Percentiles rank a stretch among this genome's conserved stretches.
These are phyloP conservation scores for Actinostola sp. DNA, from an alignment of 92 coral and sea anemone genomes.

Conservation along the genomic window DNA sequence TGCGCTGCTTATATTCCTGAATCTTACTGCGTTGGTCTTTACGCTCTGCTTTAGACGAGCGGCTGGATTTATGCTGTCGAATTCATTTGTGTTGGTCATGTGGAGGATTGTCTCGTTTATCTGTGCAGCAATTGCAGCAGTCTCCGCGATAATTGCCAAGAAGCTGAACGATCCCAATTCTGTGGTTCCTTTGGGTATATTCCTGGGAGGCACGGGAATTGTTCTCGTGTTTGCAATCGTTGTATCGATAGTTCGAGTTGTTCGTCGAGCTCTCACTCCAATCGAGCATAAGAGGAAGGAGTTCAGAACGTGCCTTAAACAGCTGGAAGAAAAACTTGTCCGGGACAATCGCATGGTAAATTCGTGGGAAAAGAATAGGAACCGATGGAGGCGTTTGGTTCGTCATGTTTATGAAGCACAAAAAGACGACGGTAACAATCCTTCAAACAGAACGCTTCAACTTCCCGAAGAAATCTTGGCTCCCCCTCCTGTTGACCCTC, in stretches of 20 bases:
- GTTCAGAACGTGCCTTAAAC: constrained; percentile 65
- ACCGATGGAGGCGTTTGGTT: constrained; percentile 88
- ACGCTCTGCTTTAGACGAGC: constrained; percentile 70
- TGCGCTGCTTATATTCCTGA: constrained; percentile 54
- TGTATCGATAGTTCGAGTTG: constrained; percentile 51
- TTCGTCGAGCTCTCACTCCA: constrained; percentile 67
- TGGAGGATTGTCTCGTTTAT: constrained; percentile 88
- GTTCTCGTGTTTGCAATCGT: constrained; percentile 63
- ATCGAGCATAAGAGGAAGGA: constrained; percentile 77
- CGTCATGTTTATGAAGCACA: constrained; percentile 88
- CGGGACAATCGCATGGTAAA: constrained; percentile 72
- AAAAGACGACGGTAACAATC: constrained; percentile 42
- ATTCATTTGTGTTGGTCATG: constrained; percentile 75
- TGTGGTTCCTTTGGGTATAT: constrained; percentile 64
- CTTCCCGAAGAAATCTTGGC: constrained; percentile 32
- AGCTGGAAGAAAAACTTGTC: constrained; percentile 67
- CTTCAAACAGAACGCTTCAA: constrained; percentile 6
- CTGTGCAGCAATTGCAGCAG: constrained; percentile 64
- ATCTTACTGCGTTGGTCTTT: constrained; percentile 69
- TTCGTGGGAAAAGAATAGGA: constrained; percentile 82
- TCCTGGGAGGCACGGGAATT: constrained; percentile 64
- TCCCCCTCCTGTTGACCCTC: constrained; percentile 10
- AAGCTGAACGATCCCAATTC: constrained; percentile 57
- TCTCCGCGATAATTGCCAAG: constrained; percentile 73
- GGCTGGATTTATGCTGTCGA: constrained; percentile 64